phyloP scores from a whole-genome alignment of 2,797 vertebrate species.

The Enteromius unitaeniatus region DNA sequence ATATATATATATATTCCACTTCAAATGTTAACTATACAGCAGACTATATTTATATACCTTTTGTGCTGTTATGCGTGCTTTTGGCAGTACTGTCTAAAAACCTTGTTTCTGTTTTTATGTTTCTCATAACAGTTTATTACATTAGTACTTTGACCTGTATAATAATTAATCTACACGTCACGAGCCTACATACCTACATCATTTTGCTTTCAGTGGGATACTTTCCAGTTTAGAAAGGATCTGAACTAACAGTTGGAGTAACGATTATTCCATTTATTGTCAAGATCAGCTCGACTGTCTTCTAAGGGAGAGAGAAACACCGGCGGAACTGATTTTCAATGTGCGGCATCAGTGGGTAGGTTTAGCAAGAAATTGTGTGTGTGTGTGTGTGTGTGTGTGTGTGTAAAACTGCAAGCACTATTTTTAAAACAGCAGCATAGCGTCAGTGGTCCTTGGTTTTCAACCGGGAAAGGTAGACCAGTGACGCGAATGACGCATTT shows the following conservation, averaged over 20 bases:
- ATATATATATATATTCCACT: too few species aligned
- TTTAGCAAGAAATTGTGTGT: background rate
- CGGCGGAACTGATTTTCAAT: background rate
- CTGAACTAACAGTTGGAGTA: background rate
- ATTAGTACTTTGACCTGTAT: slow-evolving; percentile 54
- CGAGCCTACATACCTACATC: slow-evolving; percentile 5
- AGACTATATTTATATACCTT: too few species aligned
- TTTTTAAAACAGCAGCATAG: background rate
- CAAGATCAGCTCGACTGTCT: background rate
- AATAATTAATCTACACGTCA: slow-evolving; percentile 32
- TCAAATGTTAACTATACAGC: too few species aligned
- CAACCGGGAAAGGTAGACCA: background rate
- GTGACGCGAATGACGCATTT: slow-evolving; percentile 53
- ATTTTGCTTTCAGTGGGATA: background rate
- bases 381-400: background rate
- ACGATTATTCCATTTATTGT: background rate
- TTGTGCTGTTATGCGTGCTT: too few species aligned
- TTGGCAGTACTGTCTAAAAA: background rate
- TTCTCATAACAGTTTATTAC: background rate
- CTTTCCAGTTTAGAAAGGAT: background rate
- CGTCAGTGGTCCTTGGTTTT: background rate
- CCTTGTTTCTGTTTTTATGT: background rate
- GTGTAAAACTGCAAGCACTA: background rate
- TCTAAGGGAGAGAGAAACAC: background rate
- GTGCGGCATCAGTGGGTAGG: slow-evolving; percentile 3